These are phyloP conservation scores for Halcyon senegalensis DNA, from an alignment of 2,113 vertebrate genomes.

Conservation along the genomic window DNA sequence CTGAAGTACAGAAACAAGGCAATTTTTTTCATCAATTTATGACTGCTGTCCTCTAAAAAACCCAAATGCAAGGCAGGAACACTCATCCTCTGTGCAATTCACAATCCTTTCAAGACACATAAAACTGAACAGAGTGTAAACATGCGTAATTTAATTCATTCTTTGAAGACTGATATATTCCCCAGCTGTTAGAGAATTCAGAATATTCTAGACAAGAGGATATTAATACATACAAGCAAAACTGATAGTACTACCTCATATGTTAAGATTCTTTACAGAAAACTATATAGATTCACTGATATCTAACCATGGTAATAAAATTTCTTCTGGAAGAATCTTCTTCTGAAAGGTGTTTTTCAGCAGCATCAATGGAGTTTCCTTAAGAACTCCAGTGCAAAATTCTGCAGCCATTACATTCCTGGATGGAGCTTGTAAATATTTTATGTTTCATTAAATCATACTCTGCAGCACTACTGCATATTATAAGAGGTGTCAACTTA, in stretches of 20 bases:
- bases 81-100: not conserved
- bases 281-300: not conserved
- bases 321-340: not conserved
- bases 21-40: not conserved
- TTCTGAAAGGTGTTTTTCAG: not conserved
- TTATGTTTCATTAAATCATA: not conserved
- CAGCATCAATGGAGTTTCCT: not conserved
- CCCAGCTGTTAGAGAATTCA: not conserved
- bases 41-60: not conserved
- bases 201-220: not conserved
- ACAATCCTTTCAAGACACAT: not conserved
- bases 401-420: not conserved
- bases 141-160: not conserved
- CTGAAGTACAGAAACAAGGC: not conserved
- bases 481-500: not conserved
- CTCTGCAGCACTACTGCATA: not conserved
- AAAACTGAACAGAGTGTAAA: not conserved
- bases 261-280: not conserved
- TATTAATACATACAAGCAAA: not conserved
- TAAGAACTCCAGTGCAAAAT: not conserved
- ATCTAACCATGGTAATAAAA: not conserved
- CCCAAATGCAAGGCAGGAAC: not conserved
- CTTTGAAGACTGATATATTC: not conserved
- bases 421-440: not conserved
- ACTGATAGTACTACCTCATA: not conserved